Base-by-base conservation (phyloP, 2,888 invertebrate species). In the Orgyia antiqua region DNA sequence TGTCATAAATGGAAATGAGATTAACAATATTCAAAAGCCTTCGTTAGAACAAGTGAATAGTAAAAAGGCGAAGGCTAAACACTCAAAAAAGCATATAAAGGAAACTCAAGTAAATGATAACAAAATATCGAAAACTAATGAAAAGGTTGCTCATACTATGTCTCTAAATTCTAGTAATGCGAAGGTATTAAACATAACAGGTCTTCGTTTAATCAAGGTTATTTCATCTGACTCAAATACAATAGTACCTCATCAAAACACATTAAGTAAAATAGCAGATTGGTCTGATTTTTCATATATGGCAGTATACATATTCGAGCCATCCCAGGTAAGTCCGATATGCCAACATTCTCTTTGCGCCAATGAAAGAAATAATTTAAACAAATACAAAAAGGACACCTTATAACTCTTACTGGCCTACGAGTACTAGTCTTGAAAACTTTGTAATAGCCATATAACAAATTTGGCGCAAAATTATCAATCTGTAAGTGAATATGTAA, bases 231-330 rank as follows among this genome's bases (percentile, higher is more conserved):
- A 23, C 11, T n/a, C 26, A 13, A 30, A 25, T 13, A 6, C 11
- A 3, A 12, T 28, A 11, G 27, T 25, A 24, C 10, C 8, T 19
- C 4, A 15, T 18, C n/a, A 10, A 21, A 29, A 25, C 13, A 13
- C 12, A 33, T 17, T 9, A 31, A 39, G 40, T 9, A 39, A 27
- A n/a, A 10, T 19, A 25, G 46, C 36, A 28, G 29, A 11, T 36
- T 83, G 78, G 78, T 52, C 64, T 4, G 55, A 71, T 17, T 74
- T 68, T 45, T 73, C 80, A 8, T 83, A 70, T 51, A 56, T 59
- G 36, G 78, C 78, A 27, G 75, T 68, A 17, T 83, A 80, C 42
- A 42, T 79, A 27, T 72, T 80, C 47, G 72, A 83, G 45, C 74
- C 76, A n/a, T 62, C 58, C 8, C 70, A 76, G 58, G 83, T 82